Conservation (phyloP, 2,797 vertebrate genomes). For the Phataginus tetradactyla region DNA sequence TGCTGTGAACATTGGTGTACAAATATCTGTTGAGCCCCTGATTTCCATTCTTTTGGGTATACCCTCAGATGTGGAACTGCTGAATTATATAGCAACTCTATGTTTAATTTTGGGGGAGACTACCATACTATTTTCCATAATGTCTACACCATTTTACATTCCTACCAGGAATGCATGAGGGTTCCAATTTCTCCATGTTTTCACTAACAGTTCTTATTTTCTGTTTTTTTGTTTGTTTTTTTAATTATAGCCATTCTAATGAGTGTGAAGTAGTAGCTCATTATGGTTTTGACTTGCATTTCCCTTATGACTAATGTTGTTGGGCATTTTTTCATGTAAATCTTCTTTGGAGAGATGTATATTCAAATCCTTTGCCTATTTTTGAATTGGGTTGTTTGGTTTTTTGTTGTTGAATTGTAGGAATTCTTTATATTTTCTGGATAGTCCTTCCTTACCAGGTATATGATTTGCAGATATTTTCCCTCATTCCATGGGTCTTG, state of each 20-base stretch:
- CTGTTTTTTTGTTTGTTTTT: neutral
- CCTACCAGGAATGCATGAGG: neutral
- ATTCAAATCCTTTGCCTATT: neutral
- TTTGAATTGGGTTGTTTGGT: neutral
- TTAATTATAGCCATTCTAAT: neutral
- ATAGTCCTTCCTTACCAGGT: neutral
- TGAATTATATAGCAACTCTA: neutral
- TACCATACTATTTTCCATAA: neutral
- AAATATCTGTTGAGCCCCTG: neutral
- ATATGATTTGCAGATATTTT: conserved; percentile 2
- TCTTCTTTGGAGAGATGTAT: neutral
- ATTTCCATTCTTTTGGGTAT: neutral
- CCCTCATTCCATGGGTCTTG: neutral
- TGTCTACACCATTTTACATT: neutral
- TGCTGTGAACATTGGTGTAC: neutral
- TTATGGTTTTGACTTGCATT: neutral
- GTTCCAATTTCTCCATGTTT: neutral
- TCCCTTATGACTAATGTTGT: neutral
- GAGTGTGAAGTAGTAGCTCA: neutral
- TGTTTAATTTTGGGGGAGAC: neutral
- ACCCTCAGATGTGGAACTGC: neutral
- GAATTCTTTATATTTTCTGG: neutral
- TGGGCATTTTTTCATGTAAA: neutral
- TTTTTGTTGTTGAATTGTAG: neutral
- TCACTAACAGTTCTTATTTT: neutral